Base-by-base conservation (phyloP, 1,140 invertebrate genomes). In the Yoshiicerus persimilis region DNA sequence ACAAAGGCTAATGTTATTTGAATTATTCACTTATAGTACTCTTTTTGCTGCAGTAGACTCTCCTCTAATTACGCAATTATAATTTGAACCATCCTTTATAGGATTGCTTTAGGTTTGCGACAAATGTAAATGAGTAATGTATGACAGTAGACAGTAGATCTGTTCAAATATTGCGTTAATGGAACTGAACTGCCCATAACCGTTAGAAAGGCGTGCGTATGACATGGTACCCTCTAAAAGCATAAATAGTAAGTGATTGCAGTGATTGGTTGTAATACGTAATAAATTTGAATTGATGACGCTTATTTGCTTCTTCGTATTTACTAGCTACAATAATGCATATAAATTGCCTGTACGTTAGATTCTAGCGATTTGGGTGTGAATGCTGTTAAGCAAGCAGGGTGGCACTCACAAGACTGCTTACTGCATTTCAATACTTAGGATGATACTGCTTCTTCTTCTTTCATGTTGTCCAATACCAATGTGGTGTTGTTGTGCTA, bases 281-380 rank as follows among this genome's bases (percentile, higher is more conserved):
- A 39, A 87, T 87, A 87, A 87, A 87, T 87, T 87, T 87, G 10
- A 87, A 87, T 87, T 62, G 86, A 87, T 87, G 86, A 87, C 86
- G 83, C 75, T 80, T 32, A 32, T 80, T 34, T 38, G 16, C 16
- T 80, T 16, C n/a, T 56, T 56, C 23, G 20, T n/a, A 80, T 20
- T 23, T 30, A 36, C 25, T 16, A 80, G 75, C n/a, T 32, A 80
- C 36, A 5, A 80, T 80, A 32, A 34, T 80, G 75, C 34, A 23
- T 38, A 36, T 27, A 30, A 13, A 30, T 70, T 8, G 16, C 23
- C 4, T 70, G 25, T 70, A 27, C 16, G 75, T 80, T n/a, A 36
- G 4, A 5, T 80, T 80, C 16, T 80, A 20, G 11, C n/a, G 75
- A 38, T 70, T 36, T 80, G 75, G 75, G 75, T 80, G 75, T 80